Base-by-base conservation (phyloP, 2,113 vertebrate genomes). In the Maccullochella peelii region DNA sequence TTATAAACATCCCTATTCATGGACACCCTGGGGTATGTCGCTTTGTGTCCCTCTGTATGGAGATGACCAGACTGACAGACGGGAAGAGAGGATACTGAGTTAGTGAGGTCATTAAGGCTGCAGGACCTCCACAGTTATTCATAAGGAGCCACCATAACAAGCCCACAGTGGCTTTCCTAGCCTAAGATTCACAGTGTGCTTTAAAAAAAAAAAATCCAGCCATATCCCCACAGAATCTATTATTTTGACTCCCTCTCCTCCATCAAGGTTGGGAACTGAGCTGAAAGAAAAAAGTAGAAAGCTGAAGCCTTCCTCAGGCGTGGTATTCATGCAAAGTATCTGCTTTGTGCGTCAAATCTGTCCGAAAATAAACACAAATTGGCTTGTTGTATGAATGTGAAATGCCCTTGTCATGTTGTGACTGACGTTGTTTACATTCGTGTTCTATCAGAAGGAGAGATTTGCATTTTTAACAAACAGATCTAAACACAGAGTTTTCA, bases 1-100 rank as follows among this genome's bases (percentile, higher is more conserved):
- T 86, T 90, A 84, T 90, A 92, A 93, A 92, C 88, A 90, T 85
- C 57, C 72, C 79, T 59, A 69, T 85, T 86, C 77, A 72, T 38
- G 30, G 74, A 62, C 67, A 33, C 75, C 84, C 77, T 4, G 27
- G 57, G 86, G 85, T 63, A 54, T 1, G 67, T 55, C 8, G 75
- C 62, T 80, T 78, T 88, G 77, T 83, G 77, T 82, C 63, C 61
- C 67, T 69, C 78, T 36, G 65, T 55, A 20, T 83, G 88, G 76
- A 79, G 85, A 85, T 61, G 87, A 79, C 82, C 68, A 49, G 62
- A 61, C 49, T 85, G 87, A 89, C 83, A 79, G 77, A 61, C 30
- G 6, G 65, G 30, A 61, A 44, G 73, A 61, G 47, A 57, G 71
- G 40, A 73, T 54, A 16, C 57, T 83, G 88, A 89, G 80, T 86